Evolutionary conservation across 2,113 vertebrate species (phyloP), one percentile per base, ranked within the genome.

Genomic region (Ariopsis seemanni): DNA sequence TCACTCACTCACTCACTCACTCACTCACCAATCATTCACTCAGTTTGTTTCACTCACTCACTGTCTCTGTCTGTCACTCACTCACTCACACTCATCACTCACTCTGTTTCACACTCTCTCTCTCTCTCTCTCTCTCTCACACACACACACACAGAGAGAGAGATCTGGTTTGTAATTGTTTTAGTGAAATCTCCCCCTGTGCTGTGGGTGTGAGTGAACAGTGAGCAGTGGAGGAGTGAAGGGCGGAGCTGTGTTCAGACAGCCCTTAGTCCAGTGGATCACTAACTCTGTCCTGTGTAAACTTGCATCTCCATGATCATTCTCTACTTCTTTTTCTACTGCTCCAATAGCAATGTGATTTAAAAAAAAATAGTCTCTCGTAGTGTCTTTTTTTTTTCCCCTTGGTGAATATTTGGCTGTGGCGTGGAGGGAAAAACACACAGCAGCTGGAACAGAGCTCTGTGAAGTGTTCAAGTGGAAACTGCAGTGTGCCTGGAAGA

Each of bases 381-480:
- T 5, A 7, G 48, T n/a, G 50, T 14, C 2, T 77, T 20, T 78
- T 10, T 18, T 30, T 34, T 7, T 42, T 42, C 42, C 42, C 34
- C 69, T 2, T 8, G 1, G 42, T 53, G 18, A 79, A 8, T 7
- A 17, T n/a, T 17, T 22, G 30, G 18, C 6, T 1, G 42, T 55
- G 11, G 78, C 55, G 15, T 27, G 75, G 75, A 78, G 22, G 4
- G 25, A 55, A 12, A 53, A 12, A 53, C 50, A 27, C 75, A 42
- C 53, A 11, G 27, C 20, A 15, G 17, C 55, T 0, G 4, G 12
- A 10, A 60, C 53, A 67, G 48, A 42, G 6, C 53, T 84, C 71
- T 42, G 12, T 55, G 85, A 86, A 71, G 79, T 87, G 91, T 82
- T 88, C 52, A 81, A 74, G 60, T 75, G 63, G 85, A 82, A 88